These are phyloP conservation scores for Rhipidura dahli DNA, from an alignment of 2,113 vertebrate genomes.

Conservation along the genomic window DNA sequence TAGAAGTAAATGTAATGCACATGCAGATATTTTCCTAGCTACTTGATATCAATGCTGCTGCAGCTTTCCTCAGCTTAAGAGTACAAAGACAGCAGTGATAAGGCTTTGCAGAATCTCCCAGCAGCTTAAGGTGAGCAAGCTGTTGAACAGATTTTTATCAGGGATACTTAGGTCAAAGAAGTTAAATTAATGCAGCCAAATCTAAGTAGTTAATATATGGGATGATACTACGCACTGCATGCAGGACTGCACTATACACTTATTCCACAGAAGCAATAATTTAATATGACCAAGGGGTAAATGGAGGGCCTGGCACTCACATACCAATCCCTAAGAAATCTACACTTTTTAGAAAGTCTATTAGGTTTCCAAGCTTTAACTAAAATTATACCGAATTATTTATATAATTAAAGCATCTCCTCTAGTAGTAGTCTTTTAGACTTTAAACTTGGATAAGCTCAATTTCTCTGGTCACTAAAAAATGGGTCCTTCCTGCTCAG, in stretches of 20 bases:
- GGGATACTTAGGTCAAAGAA: slow-evolving; percentile 56
- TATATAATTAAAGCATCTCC: neutral
- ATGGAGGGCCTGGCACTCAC: neutral
- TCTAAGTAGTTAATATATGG: neutral
- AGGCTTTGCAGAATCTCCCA: slow-evolving; percentile 2
- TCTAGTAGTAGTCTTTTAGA: neutral
- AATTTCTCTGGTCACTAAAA: neutral
- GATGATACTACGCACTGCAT: neutral
- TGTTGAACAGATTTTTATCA: slow-evolving; percentile 51
- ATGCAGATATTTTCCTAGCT: slow-evolving; percentile 63
- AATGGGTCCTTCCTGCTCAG: neutral
- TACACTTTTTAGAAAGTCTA: neutral
- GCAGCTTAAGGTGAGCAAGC: slow-evolving; percentile 14
- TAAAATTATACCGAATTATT: neutral
- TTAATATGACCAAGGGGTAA: neutral
- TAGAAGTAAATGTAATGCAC: slow-evolving; percentile 32
- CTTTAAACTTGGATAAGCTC: neutral
- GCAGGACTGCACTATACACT: neutral
- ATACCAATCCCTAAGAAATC: neutral
- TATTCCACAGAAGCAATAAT: neutral
- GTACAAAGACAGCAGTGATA: slow-evolving; percentile 61
- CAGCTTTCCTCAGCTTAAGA: neutral
- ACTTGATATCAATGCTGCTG: slow-evolving; percentile 29
- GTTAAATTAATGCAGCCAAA: slow-evolving; percentile 59
- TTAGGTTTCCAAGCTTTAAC: neutral